Evolutionary conservation across 2,113 vertebrate species (phyloP), one percentile per base, ranked within the genome.

Genomic region (Solenodon paradoxus): DNA sequence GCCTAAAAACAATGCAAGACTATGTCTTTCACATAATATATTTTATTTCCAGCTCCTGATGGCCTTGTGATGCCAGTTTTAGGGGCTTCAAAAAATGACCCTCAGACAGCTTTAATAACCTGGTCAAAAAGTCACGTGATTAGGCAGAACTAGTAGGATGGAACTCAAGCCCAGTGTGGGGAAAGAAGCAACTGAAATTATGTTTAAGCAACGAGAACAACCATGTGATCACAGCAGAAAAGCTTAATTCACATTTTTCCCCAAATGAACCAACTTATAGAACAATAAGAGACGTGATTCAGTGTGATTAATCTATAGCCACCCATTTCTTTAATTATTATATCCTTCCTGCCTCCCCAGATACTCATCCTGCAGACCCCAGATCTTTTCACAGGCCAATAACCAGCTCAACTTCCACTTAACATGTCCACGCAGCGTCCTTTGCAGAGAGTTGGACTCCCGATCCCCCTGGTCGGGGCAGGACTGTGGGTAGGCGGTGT

Each of bases 261-360:
- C 97, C 95, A 97, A 98, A 97, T 95, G 47, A 97, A 92, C 71
- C 83, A 97, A 97, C 98, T 98, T 98, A 97, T 96, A 97, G 97
- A 93, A 95, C 95, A 97, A 96, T 97, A 94, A 95, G 97, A 97
- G 92, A 66, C 68, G 69, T 49, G 7, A 95, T 94, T n/a, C n/a
- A n/a, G 94, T 90, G 95, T 4, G 81, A 98, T 93, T 64, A 96
- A 95, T 97, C 97, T 97, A 98, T 97, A 57, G 51, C 32, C 93
- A 97, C 66, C 78, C 38, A 2, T 95, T 97, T 92, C 92, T 83
- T 96, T 96, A 96, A 97, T 97, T 96, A 91, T 94, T 95, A 78
- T 88, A 94, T 96, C 93, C 95, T 97, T 32, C 11, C 80, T 88
- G 90, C 57, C 59, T 96, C 94, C 91, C 59, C 47, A 90, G 90